phyloP scores from a whole-genome alignment of 2,888 invertebrate species.

The Phyllotreta striolata region DNA sequence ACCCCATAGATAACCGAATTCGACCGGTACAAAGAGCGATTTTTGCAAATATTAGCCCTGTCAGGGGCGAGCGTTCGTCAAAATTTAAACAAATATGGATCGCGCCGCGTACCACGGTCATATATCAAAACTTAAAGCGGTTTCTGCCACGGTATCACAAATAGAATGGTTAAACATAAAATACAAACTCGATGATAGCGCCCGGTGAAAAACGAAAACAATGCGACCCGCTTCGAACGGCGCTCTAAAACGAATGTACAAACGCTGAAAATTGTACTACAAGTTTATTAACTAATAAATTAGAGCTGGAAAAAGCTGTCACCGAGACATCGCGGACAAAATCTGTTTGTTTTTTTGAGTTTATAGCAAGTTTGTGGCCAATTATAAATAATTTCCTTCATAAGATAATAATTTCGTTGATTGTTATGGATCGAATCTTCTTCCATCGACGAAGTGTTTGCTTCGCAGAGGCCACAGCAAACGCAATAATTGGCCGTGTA shows the following conservation, averaged over 20 bases:
- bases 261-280: too few relatives aligned
- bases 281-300: too few relatives aligned
- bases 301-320: too few relatives aligned
- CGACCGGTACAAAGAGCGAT: background rate
- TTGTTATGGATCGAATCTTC: too few relatives aligned
- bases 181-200: slow-evolving; percentile 39
- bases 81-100: slow-evolving; percentile 41
- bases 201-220: slow-evolving; percentile 27
- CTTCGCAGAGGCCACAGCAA: slow-evolving; percentile 17
- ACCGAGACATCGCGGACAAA: too few relatives aligned
- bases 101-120: slow-evolving; percentile 30
- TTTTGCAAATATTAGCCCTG: slow-evolving; percentile 30
- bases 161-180: slow-evolving; percentile 48
- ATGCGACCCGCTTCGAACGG: background rate
- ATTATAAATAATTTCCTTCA: too few relatives aligned
- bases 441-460: too few relatives aligned
- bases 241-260: too few relatives aligned
- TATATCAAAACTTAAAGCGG: slow-evolving; percentile 38
- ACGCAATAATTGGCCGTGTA: slow-evolving; percentile 39
- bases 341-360: too few relatives aligned
- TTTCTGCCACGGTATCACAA: slow-evolving; percentile 43
- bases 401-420: too few relatives aligned
- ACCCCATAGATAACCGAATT: too few relatives aligned
- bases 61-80: slow-evolving; percentile 37
- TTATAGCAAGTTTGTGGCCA: too few relatives aligned